A percentile compares a stretch with the other conserved stretches of the same genome.
phyloP scores from a whole-genome alignment of 2,113 vertebrate genomes.

The Neoarius graeffei region DNA sequence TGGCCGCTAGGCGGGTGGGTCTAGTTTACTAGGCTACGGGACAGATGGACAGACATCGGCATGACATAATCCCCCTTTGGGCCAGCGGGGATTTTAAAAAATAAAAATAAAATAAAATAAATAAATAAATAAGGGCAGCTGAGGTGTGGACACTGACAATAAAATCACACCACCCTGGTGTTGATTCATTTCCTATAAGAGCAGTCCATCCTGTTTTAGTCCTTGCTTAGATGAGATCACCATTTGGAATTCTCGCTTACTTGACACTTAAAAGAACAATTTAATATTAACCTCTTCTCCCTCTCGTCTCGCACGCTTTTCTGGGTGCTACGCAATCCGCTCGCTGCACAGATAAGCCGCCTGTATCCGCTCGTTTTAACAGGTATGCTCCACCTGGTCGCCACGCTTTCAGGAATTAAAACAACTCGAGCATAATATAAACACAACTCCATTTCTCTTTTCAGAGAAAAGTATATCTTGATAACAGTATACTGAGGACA shows the following conservation, averaged over 20 bases:
- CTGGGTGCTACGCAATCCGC: neutral
- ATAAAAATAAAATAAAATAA: too few relatives aligned
- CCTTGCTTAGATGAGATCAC: neutral
- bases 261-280: neutral
- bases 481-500: neutral
- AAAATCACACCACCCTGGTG: neutral
- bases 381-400: neutral
- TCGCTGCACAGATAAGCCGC: slow-evolving; percentile 1
- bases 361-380: neutral
- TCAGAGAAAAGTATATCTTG: neutral
- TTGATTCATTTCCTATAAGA: too few relatives aligned
- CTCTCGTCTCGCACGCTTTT: too few relatives aligned
- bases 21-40: too few relatives aligned
- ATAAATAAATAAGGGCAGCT: too few relatives aligned
- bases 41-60: too few relatives aligned
- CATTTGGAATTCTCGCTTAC: too few relatives aligned
- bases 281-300: neutral
- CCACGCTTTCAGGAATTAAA: neutral
- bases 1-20: too few relatives aligned
- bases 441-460: neutral
- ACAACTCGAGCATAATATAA: neutral
- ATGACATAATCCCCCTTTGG: too few relatives aligned
- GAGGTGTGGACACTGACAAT: neutral
- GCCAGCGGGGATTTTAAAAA: too few relatives aligned
- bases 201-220: neutral